Percentiles rank a stretch among this genome's conserved stretches.
These are phyloP conservation scores for Cenopis cana DNA, from an alignment of 2,888 invertebrate genomes.

Conservation along the genomic window DNA sequence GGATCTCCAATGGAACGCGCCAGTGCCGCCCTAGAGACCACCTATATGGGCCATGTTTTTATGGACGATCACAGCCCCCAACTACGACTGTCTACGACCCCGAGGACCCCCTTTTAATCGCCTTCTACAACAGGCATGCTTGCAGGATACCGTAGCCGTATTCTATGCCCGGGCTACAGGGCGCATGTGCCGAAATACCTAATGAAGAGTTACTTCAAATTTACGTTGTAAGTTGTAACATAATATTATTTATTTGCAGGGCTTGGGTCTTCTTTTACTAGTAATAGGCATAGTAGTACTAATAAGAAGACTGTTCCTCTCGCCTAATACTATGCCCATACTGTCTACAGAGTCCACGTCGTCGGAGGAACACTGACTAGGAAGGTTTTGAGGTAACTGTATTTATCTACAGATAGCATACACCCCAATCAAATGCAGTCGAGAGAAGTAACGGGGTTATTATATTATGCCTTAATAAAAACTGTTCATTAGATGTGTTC, in stretches of 20 bases:
- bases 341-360: conserved; percentile 26
- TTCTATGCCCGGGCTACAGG: too few species aligned
- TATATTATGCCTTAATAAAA: background rate
- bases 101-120: too few species aligned
- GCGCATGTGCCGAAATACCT: too few species aligned
- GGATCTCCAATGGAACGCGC: too few species aligned
- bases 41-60: too few species aligned
- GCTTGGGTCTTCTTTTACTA: conserved; percentile 64
- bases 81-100: too few species aligned
- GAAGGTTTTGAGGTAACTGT: conserved; percentile 6
- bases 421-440: background rate
- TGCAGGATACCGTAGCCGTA: too few species aligned
- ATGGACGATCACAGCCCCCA: too few species aligned
- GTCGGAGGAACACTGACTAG: conserved; percentile 38
- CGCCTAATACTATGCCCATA: conserved; percentile 64
- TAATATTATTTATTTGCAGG: conserved; percentile 56
- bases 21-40: too few species aligned
- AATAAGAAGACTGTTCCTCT: conserved; percentile 60
- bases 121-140: too few species aligned
- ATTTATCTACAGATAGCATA: background rate
- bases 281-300: conserved; percentile 64
- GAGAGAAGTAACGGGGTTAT: background rate
- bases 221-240: too few species aligned
- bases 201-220: too few species aligned
- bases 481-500: background rate